phyloP scores from a whole-genome alignment of 1,140 invertebrate species.

The Brachionus rotundiformis region DNA sequence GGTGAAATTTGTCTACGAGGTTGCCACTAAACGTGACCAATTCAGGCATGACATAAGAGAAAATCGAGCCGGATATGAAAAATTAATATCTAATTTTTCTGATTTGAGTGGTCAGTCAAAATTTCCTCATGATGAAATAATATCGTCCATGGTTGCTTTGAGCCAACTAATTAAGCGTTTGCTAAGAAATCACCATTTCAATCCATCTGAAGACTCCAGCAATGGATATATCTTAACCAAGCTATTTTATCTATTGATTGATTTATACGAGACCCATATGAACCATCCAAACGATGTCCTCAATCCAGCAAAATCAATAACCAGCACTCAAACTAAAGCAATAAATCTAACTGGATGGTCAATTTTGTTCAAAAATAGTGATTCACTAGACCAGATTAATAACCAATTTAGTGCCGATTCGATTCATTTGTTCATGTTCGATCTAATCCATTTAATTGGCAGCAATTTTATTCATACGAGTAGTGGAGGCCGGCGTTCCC shows the following conservation, averaged over 20 bases:
- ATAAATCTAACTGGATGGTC: slow-evolving; percentile 26
- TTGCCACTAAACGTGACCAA: slow-evolving; percentile 42
- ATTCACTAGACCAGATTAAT: slow-evolving; percentile 3
- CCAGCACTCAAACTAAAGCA: background rate
- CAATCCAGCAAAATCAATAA: background rate
- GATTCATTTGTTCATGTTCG: slow-evolving; percentile 50
- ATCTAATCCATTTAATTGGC: slow-evolving; percentile 45
- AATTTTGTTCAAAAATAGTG: slow-evolving; percentile 28
- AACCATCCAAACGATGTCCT: slow-evolving; percentile 50
- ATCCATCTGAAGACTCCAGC: slow-evolving; percentile 19
- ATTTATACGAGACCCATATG: slow-evolving; percentile 46
- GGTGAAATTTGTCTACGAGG: slow-evolving; percentile 50
- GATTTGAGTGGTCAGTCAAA: slow-evolving; percentile 4
- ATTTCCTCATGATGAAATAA: slow-evolving; percentile 45
- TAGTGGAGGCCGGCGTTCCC: background rate
- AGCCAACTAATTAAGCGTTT: slow-evolving; percentile 45
- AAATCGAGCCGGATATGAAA: slow-evolving; percentile 28
- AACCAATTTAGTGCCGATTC: slow-evolving; percentile 32
- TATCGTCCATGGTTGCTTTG: slow-evolving; percentile 40
- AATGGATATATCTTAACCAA: slow-evolving; percentile 4
- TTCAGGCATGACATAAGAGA: slow-evolving; percentile 44
- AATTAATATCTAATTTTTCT: slow-evolving; percentile 31
- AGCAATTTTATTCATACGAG: slow-evolving; percentile 46
- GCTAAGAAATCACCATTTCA: slow-evolving; percentile 19
- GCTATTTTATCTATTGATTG: slow-evolving; percentile 46